Base-by-base conservation (phyloP, 1,140 invertebrate genomes). In the Drosophila sp. region DNA sequence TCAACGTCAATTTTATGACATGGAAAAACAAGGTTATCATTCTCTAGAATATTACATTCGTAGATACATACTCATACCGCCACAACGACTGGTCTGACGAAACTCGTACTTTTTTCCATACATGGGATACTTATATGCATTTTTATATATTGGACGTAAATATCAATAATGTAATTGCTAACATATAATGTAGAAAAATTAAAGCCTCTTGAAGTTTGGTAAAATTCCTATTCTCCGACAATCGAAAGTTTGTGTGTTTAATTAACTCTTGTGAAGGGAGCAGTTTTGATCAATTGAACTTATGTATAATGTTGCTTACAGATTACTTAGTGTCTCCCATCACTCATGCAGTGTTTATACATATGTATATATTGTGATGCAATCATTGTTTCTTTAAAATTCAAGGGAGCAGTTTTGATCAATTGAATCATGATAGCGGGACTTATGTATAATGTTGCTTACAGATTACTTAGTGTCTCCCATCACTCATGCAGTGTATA, bases 1-100 rank as follows among this genome's bases (percentile, higher is more conserved):
- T 47, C 44, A 47, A 47, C 44, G 17, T 47, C 17, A 47, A 47
- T 47, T 47, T 8, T 17, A 47, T 50, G 44, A 25, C 44, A 50
- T 27, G 27, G 11, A 50, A 47, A 50, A 50, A 50, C 44, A 50
- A 50, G 44, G 44, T 50, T 50, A 50, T 50, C 25, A 50, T 50
- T 50, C 25, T 50, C 17, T 7, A 50, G 44, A 50, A 50, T 25
- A 23, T 50, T 50, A 50, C 23, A 27, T 3, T 50, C 44, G 23
- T 50, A 10, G 23, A 25, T 23, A 50, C 23, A 8, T 50, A 50
- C 17, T 4, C 44, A 25, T 50, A 10, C 44, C 25, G 4, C n/a
- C 6, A 47, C 44, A 7, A n/a, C 23, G 5, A 25, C 44, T n/a
- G 44, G 25, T 38, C 35, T 47, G 44, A 27, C 23, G 23, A 25